These are phyloP conservation scores for Acyrthosiphon pisum DNA, from an alignment of 1,140 invertebrate species.

Conservation along the genomic window DNA sequence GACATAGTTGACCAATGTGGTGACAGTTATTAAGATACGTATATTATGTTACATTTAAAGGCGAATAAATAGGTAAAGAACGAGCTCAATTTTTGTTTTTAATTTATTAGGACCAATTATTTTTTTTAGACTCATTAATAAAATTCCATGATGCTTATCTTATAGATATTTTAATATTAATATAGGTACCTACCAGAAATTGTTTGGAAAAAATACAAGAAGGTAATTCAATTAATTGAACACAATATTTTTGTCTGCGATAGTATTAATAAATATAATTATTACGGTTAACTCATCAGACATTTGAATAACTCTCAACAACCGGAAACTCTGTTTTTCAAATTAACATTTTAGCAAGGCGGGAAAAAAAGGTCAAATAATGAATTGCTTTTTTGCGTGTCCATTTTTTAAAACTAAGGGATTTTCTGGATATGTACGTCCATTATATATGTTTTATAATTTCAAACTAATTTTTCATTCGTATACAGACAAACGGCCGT, in stretches of 20 bases:
- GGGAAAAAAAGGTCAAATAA: constrained; percentile 23
- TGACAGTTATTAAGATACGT: not conserved
- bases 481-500: not conserved
- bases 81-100: not conserved
- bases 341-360: constrained; percentile 33
- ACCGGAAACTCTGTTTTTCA: constrained; percentile 28
- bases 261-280: constrained; percentile 23
- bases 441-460: not conserved
- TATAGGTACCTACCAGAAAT: not conserved
- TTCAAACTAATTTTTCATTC: not conserved
- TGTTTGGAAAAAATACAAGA: not conserved
- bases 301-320: constrained; percentile 1
- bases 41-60: not conserved
- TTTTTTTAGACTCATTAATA: not conserved
- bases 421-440: not conserved
- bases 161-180: not conserved
- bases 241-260: not conserved
- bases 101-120: not conserved
- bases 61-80: not conserved
- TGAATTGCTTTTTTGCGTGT: constrained; percentile 40
- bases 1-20: not conserved
- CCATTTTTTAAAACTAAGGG: constrained; percentile 11
- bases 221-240: not conserved
- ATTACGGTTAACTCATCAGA: not conserved
- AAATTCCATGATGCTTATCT: not conserved